A percentile compares a stretch with the other conserved stretches of the same genome.
Conservation (phyloP, 2,797 vertebrate species). For the Antrozous pallidus region DNA sequence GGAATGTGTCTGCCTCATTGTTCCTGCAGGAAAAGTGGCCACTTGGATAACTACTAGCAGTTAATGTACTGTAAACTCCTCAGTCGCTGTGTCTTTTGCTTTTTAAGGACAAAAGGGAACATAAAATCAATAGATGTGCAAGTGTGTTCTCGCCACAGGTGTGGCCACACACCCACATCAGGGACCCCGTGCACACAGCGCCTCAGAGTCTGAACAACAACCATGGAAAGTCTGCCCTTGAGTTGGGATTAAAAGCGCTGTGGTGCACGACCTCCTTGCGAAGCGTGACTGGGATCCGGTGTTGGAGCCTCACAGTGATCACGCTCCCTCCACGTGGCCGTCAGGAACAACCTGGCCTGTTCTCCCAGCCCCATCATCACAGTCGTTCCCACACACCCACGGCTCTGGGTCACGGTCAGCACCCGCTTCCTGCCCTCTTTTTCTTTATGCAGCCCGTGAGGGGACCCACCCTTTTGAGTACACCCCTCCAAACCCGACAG, state of each 20-base stretch:
- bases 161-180: not conserved
- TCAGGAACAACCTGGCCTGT: not conserved
- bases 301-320: not conserved
- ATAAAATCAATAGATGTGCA: not conserved
- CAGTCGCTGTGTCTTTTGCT: not conserved
- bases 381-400: too few species aligned
- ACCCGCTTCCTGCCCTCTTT: not conserved
- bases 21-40: not conserved
- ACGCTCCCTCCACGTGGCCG: not conserved
- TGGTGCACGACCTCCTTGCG: not conserved
- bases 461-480: not conserved
- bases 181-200: too few species aligned
- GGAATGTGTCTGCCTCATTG: not conserved
- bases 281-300: not conserved
- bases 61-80: not conserved
- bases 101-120: not conserved
- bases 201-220: not conserved
- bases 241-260: not conserved
- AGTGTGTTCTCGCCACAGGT: not conserved
- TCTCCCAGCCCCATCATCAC: not conserved
- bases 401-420: too few species aligned
- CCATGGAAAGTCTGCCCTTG: too few species aligned
- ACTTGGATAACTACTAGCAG: not conserved
- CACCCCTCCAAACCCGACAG: not conserved
- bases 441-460: not conserved